Evolutionary conservation across 1,140 invertebrate genomes (phyloP), one percentile per base, ranked within the genome.

Genomic region (Diachasmimorpha longicaudata): DNA sequence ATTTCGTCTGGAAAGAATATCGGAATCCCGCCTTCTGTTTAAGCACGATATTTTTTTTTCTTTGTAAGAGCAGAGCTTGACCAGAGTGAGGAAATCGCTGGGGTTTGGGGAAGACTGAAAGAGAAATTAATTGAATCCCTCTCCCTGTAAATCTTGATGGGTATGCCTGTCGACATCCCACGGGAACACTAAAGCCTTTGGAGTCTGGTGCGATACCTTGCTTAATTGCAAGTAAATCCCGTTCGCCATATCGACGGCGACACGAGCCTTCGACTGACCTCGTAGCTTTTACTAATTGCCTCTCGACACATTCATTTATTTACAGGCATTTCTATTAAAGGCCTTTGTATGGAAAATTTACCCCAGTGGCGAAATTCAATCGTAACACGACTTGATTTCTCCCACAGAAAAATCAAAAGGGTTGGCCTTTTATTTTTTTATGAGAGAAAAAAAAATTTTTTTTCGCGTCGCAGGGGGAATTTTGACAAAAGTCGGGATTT

Each of bases 221-320:
- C 66, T 68, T 68, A 68, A 68, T 68, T 68, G 66, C 66, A 16
- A 37, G 36, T 19, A 68, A 68, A 68, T 68, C 36, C 66, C 36
- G 21, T 25, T 5, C 23, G 66, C 36, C 31, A 39, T 68, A 68
- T 68, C 36, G 31, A 39, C n/a, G 36, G 16, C 13, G 31, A 37
- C 66, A 68, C 9, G 14, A 25, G 25, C 14, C 36, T 36, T 14
- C n/a, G 66, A 37, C 39, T 68, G 66, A 68, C 66, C 66, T 39
- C 23, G 23, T 6, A 63, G 58, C 19, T 31, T 63, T 63, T 25
- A 11, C 58, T 63, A 63, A 63, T 63, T 63, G 58, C 58, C 58
- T 19, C 6, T 63, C 23, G 58, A 63, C 58, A 63, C 58, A 25
- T 63, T 63, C 14, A 63, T 63, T 23, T 25, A 63, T 63, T 63